Evolutionary conservation across 2,113 vertebrate genomes (phyloP), one percentile per base, ranked within the genome.

Genomic region (Neolamprologus falcicula): DNA sequence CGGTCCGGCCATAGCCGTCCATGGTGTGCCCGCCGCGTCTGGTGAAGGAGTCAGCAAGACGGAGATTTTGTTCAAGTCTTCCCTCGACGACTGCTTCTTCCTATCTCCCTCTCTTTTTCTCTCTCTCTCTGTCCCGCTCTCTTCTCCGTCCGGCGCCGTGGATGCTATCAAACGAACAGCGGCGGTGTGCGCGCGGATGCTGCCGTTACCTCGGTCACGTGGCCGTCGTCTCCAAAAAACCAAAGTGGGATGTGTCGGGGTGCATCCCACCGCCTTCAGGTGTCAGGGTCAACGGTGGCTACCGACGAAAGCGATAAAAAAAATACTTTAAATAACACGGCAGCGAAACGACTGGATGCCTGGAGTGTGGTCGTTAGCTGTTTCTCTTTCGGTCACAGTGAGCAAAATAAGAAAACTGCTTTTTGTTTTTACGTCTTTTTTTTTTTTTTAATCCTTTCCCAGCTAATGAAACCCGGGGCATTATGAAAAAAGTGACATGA

Each of bases 1-100:
- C 97, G 59, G 96, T 97, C 92, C 97, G 96, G 96, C 97, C 97
- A 94, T 95, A 97, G 93, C 97, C 97, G 92, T 98, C 98, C 98
- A 98, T 99, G 96, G 95, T 85, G 93, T 31, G 84, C 63, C 83
- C 45, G 84, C 81, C 87, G 83, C 3, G 79, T 88, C 63, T 71
- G 84, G 52, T 37, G 86, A 63, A 63, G 96, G 28, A 61, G 94
- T 92, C 93, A 86, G 93, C 54, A 68, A 68, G 63, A 53, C 57
- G 50, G 52, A 82, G 28, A 54, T 42, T 45, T 9, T 54, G 63
- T 71, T 8, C n/a, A 52, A 50, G 52, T 81, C 80, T 89, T 91
- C 83, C 85, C 88, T 55, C 84, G 92, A 63, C 84, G 92, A 83
- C 80, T 87, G 83, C 92, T 71, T 81, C 42, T 52, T 10, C 14